These are phyloP conservation scores for Trachymyrmex septentrionalis DNA, from an alignment of 1,140 invertebrate species.

Conservation along the genomic window DNA sequence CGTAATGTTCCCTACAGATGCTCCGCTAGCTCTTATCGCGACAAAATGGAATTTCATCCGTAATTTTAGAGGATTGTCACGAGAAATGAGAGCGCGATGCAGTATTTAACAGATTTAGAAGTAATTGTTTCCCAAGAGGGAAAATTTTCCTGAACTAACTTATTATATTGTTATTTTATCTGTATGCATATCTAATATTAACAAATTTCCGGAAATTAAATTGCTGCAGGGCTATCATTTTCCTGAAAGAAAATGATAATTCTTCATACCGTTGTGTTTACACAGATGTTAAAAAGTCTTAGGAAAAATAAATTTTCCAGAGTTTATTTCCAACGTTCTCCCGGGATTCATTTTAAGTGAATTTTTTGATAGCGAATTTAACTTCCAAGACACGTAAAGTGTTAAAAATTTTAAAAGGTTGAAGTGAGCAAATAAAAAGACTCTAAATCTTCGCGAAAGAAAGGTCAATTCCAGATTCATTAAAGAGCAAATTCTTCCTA, in stretches of 20 bases:
- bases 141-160: background rate
- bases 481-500: slow-evolving; percentile 23
- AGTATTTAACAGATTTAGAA: slow-evolving; percentile 1
- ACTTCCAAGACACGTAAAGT: background rate
- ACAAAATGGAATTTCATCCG: slow-evolving; percentile 10
- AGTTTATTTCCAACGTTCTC: background rate
- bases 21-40: background rate
- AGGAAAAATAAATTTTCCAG: slow-evolving; percentile 1
- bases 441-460: background rate
- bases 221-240: background rate
- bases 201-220: background rate
- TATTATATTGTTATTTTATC: background rate
- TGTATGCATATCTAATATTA: background rate
- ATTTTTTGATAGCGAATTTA: slow-evolving; percentile 12
- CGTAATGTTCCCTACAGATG: background rate
- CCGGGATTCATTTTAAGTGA: background rate
- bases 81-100: background rate
- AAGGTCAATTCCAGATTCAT: slow-evolving; percentile 38
- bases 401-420: slow-evolving; percentile 1
- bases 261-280: background rate
- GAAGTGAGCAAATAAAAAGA: background rate
- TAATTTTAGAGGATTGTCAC: background rate
- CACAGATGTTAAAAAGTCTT: background rate
- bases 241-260: background rate
- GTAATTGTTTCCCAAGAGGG: background rate